These are phyloP conservation scores for Pongo abelii DNA, from an alignment of 2,113 vertebrate species.

Conservation along the genomic window DNA sequence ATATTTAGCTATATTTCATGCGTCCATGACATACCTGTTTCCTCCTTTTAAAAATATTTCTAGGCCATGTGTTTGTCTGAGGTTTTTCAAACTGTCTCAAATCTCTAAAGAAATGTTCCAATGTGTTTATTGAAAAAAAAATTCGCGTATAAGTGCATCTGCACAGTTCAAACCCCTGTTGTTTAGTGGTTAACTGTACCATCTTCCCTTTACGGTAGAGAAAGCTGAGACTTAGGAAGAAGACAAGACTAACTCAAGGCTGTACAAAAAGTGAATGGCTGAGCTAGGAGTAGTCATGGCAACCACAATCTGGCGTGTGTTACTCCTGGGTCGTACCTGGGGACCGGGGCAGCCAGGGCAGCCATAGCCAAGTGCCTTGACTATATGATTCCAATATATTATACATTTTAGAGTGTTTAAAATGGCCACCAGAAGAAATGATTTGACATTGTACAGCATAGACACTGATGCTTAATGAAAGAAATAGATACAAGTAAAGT, in stretches of 20 bases:
- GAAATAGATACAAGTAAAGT: rapidly evolving
- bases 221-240: not conserved
- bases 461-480: not conserved
- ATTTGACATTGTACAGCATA: not conserved
- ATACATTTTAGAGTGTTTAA: rapidly evolving
- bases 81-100: not conserved
- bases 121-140: not conserved
- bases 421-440: not conserved
- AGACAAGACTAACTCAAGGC: rapidly evolving
- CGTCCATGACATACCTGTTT: not conserved
- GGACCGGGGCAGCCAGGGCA: too few species aligned
- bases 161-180: not conserved
- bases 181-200: not conserved
- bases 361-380: not conserved
- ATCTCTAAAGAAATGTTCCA: not conserved
- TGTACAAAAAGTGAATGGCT: rapidly evolving
- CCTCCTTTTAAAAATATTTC: not conserved
- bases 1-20: not conserved
- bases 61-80: not conserved
- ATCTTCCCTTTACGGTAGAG: not conserved
- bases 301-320: rapidly evolving
- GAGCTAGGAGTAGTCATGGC: rapidly evolving
- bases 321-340: not conserved
- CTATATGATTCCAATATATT: rapidly evolving
- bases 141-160: not conserved